Evolutionary conservation across 1,140 invertebrate species (phyloP).

Genomic region (Ylistrum balloti): DNA sequence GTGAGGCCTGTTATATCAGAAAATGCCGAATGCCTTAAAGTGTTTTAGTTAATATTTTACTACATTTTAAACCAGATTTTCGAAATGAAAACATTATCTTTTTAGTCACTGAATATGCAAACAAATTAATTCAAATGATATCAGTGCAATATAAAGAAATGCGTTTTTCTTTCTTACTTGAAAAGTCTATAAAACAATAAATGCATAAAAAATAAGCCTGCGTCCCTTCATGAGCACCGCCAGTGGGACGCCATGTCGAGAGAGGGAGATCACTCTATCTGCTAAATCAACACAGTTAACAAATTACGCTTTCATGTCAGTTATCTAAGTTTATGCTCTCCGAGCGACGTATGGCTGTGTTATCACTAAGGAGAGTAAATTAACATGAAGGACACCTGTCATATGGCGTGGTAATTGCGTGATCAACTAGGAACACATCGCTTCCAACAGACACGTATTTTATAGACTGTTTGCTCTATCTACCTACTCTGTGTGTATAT

Average conservation of each 20-base stretch:
- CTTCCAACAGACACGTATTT: too few relatives aligned
- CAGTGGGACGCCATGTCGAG: not conserved
- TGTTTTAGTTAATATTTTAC: too few relatives aligned
- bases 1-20: too few relatives aligned
- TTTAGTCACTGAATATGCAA: too few relatives aligned
- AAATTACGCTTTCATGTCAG: conserved; percentile 33
- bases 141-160: too few relatives aligned
- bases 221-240: not conserved
- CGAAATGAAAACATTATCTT: too few relatives aligned
- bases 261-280: conserved; percentile 18
- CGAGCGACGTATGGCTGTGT: not conserved
- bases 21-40: too few relatives aligned
- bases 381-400: conserved; percentile 23
- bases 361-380: conserved; percentile 8
- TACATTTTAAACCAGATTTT: too few relatives aligned
- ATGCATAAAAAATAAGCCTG: not conserved
- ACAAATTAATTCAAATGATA: too few relatives aligned
- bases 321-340: conserved; percentile 27
- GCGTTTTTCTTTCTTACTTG: too few relatives aligned
- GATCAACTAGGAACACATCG: not conserved
- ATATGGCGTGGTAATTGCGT: not conserved
- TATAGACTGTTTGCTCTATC: too few relatives aligned
- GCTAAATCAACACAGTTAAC: not conserved
- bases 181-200: not conserved
- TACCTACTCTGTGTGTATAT: too few relatives aligned